Evolutionary conservation across 2,113 vertebrate species (phyloP), one percentile per base, ranked within the genome.

Genomic region (Psilopsiagon aymara): DNA sequence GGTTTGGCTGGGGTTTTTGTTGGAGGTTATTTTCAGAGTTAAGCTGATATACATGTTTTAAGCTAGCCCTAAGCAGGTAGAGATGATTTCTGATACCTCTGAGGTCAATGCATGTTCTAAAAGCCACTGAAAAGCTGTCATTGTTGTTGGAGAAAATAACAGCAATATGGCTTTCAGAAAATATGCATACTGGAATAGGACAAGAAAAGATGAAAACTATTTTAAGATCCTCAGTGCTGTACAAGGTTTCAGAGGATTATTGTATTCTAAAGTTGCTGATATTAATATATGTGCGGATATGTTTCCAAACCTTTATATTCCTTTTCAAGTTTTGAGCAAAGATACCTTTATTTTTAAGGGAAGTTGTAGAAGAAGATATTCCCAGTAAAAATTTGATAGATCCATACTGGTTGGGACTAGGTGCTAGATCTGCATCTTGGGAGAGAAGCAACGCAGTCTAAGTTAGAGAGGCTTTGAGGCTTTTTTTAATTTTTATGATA

Each of bases 1-100:
- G 24, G 4, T 92, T 82, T 79, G 4, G 11, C 24, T 3, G 1
- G 7, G 19, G 2, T 0, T 2, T 1, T 17, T 39, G 28, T 2
- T 1, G 13, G 19, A 2, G 0, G 1, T 1, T 14, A 35, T 59
- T 80, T 49, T 62, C 21, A 27, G 44, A 69, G 17, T 20, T 44
- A 85, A 88, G 47, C 8, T 17, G 17, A 51, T 64, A 63, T 11
- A 18, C 0, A 0, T 35, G 23, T 53, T 60, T 90, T 57, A 69
- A 86, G 41, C 27, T 73, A 57, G 39, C 31, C 51, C 18, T 85
- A 41, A 90, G 25, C 21, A 57, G 28, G 17, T 24, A 67, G 23
- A 67, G 49, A 31, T 33, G 13, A 39, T 52, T 23, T 81, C 23
- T 81, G 29, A 13, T 82, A 44, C 25, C 31, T 84, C 37, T 1